Base-by-base conservation (phyloP, 2,888 invertebrate genomes). In the Meghimatium bilineatum region DNA sequence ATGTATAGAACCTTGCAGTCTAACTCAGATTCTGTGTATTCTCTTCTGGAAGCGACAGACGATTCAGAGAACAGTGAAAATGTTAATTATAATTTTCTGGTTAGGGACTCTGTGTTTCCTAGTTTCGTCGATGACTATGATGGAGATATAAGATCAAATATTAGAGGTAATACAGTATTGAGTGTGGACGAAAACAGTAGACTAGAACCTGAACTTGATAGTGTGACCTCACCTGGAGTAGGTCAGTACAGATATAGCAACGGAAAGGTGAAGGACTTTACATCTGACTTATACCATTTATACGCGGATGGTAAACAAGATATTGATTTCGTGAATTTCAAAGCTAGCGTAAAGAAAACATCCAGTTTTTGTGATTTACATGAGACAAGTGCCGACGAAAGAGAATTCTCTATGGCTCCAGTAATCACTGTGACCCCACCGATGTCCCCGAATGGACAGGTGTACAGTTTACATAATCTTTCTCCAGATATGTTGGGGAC, bases 281-380 rank as follows among this genome's bases (percentile, higher is more conserved):
- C n/a, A 44, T 26, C n/a, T 10, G 44, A 72, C n/a, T 44, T 12
- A n/a, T 17, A 72, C 44, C 12, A 72, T 38, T 44, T 72, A 38
- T 44, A 44, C 71, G 3, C 26, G 12, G 71, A 38, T n/a, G 5
- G 44, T 72, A 72, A 72, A 72, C 71, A 72, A n/a, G 71, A 72
- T 44, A 10, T 72, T 10, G 44, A 72, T 72, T 72, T 72, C n/a
- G 26, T n/a, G 8, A 44, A 44, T n/a, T 72, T 72, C n/a, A 44
- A 72, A 44, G 71, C 71, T 26, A 26, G 44, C 44, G 36, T 72
- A 1, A 38, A 44, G n/a, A 72, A 14, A n/a, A 44, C 71, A 5
- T 72, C 71, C n/a, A 72, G 71, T 44, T 29, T 29, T 29, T 10
- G 29, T 3, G 72, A 74, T 29, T 29, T 74, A 29, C 1, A 3